These are phyloP conservation scores for Ephialtes manifestator DNA, from an alignment of 2,888 invertebrate species.

Conservation along the genomic window DNA sequence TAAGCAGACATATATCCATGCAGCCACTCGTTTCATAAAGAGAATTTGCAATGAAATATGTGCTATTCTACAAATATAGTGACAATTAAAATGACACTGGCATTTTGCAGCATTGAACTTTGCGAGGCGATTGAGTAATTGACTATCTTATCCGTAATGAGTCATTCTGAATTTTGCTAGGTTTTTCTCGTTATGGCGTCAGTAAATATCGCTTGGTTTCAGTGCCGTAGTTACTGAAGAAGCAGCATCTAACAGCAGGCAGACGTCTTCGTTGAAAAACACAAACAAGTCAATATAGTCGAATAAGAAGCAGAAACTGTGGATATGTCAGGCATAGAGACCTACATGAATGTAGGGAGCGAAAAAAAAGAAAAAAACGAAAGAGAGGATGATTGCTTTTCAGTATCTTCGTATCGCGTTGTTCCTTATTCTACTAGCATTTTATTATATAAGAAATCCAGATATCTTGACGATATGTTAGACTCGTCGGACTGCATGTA, in stretches of 20 bases:
- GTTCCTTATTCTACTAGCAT: conserved; percentile 55
- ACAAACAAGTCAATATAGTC: not conserved
- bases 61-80: too few species aligned
- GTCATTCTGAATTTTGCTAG: not conserved
- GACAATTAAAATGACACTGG: too few species aligned
- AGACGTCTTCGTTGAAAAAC: conserved; percentile 12
- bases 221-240: not conserved
- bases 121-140: not conserved
- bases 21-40: not conserved
- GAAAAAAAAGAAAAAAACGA: conserved; percentile 28
- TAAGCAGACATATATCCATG: conserved; percentile 41
- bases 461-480: conserved; percentile 42
- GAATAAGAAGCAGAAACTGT: conserved; percentile 18
- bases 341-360: conserved; percentile 30
- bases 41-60: not conserved
- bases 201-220: not conserved
- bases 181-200: not conserved
- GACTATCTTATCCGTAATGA: not conserved
- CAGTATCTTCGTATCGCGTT: conserved; percentile 68
- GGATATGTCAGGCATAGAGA: conserved; percentile 16
- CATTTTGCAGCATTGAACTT: not conserved
- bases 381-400: conserved; percentile 77
- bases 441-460: conserved; percentile 68
- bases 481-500: conserved; percentile 19
- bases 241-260: not conserved